A percentile compares a stretch with the other conserved stretches of the same genome.
Conservation (phyloP, 1,140 invertebrate species). For the Helicoverpa armigera region DNA sequence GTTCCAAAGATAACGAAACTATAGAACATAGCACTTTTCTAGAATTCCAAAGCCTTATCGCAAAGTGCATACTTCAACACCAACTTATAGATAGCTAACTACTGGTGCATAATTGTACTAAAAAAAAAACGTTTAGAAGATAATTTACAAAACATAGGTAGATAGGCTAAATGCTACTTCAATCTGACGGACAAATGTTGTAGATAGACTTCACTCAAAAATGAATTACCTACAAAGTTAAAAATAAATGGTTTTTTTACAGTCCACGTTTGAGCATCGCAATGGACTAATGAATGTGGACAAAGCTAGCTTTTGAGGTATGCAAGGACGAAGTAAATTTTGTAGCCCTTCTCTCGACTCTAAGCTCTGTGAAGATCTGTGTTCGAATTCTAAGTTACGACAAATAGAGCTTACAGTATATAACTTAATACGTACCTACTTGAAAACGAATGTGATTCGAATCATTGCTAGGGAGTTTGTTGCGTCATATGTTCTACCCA, state of each 20-base stretch:
- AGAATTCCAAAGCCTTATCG: background rate
- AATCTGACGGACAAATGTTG: too few relatives aligned
- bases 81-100: too few relatives aligned
- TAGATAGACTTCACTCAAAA: background rate
- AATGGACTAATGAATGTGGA: conserved; percentile 11
- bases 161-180: too few relatives aligned
- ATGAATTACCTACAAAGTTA: background rate
- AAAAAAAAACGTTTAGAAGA: too few relatives aligned
- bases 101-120: too few relatives aligned
- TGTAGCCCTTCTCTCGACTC: conserved; percentile 19
- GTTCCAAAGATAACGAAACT: too few relatives aligned
- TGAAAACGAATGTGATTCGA: too few relatives aligned
- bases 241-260: too few relatives aligned
- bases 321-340: conserved; percentile 20
- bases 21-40: background rate
- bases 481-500: too few relatives aligned
- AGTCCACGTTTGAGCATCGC: background rate
- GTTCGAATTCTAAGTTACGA: conserved; percentile 3
- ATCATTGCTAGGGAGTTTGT: too few relatives aligned
- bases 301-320: background rate
- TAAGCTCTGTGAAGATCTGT: background rate
- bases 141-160: too few relatives aligned
- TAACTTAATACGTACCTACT: too few relatives aligned
- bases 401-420: background rate
- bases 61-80: background rate